Base-by-base conservation (phyloP, 2,888 invertebrate species). In the Cantharis rustica region DNA sequence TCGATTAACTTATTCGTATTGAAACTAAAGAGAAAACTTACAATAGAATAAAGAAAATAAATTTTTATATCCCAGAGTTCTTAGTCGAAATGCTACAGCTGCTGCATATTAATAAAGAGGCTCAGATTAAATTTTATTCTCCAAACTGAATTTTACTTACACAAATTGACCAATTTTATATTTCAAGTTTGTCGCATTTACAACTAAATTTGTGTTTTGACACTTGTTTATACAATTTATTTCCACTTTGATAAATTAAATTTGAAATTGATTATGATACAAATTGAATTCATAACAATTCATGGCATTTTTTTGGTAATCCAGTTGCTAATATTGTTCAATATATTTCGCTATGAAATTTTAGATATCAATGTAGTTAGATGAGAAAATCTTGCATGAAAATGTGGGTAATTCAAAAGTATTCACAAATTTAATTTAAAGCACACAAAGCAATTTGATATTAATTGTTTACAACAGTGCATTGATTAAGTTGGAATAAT, bases 1-100 rank as follows among this genome's bases (percentile, higher is more conserved):
- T 66, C 20, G 64, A 66, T 66, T 66, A 66, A 66, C 64, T 66
- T 23, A 23, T 23, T 66, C 64, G 64, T 66, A 66, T 66, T 66
- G 64, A 66, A 66, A 66, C 64, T 66, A 66, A 66, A 66, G 20
- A 20, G 17, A 23, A 66, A 66, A 66, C 64, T 23, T 66, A 23
- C 17, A 23, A 23, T 23, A 66, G 23, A 66, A 66, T 13, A 15
- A 66, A 66, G 20, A 20, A 66, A 66, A 66, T 66, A 17, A 66
- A 66, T 66, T 66, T 66, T 66, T 66, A n/a, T 23, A 66, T 17
- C 47, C 47, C 47, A n/a, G n/a, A 23, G 7, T 47, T n/a, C 47
- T 47, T 47, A 47, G 47, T 47, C 47, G 47, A 47, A 47, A 13
- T 47, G 47, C 2, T 47, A 47, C 47, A 47, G 47, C 47, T 47